Conservation (phyloP, 2,797 vertebrate species). For the Petrocephalus sullivani region DNA sequence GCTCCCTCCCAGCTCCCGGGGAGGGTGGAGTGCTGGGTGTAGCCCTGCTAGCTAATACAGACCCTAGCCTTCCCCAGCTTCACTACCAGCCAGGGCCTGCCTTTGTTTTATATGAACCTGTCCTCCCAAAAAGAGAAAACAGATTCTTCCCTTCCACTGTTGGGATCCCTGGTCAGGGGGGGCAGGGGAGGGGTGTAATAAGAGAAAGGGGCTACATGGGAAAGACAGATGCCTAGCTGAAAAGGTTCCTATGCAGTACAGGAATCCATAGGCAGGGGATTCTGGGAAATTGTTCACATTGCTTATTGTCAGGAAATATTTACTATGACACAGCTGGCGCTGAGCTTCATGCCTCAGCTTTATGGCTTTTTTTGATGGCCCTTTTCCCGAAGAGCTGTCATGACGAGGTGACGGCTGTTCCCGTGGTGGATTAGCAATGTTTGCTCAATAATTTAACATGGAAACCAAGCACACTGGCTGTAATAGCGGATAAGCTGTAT, state of each 20-base stretch:
- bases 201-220: neutral
- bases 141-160: neutral
- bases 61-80: neutral
- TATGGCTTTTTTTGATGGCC: neutral
- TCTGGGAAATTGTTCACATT: neutral
- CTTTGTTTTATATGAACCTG: neutral
- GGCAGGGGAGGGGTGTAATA: neutral
- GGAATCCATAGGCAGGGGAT: neutral
- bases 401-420: neutral
- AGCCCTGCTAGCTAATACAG: neutral
- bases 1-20: neutral
- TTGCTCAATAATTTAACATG: neutral
- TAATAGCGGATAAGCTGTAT: neutral
- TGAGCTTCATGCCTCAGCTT: neutral
- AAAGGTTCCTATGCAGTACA: neutral
- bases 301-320: neutral
- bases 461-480: neutral
- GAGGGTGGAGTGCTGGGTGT: neutral
- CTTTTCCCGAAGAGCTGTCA: neutral
- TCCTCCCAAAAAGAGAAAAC: neutral
- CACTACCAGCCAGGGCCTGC: neutral
- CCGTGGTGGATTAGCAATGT: neutral
- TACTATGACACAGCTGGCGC: neutral
- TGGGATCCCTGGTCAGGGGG: neutral
- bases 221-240: neutral